phyloP scores from a whole-genome alignment of 2,113 vertebrate genomes.

The Apteryx owenii region DNA sequence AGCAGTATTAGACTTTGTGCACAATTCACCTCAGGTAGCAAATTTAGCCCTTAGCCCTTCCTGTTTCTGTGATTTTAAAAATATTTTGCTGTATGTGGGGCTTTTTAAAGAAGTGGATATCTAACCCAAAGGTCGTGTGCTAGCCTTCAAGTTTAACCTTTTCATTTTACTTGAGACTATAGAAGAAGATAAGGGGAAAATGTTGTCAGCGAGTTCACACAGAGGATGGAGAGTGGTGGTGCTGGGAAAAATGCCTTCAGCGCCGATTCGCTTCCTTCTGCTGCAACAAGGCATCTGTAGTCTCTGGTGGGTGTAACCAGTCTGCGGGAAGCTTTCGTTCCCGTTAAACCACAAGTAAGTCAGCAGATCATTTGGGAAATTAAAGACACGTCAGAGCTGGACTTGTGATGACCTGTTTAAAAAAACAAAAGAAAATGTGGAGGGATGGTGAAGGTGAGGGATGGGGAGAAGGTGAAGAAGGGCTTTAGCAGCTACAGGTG shows the following conservation, averaged over 20 bases:
- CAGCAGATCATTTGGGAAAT: slow-evolving; percentile 14
- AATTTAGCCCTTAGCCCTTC: neutral
- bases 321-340: neutral
- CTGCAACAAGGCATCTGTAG: neutral
- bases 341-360: neutral
- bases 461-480: accelerated
- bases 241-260: neutral
- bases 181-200: neutral
- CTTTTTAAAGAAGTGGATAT: neutral
- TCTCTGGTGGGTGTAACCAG: slow-evolving; percentile 12
- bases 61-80: neutral
- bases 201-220: slow-evolving; percentile 1
- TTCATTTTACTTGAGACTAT: neutral
- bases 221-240: neutral
- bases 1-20: neutral
- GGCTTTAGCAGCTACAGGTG: neutral
- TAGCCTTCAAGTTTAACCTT: slow-evolving; percentile 47
- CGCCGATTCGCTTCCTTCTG: neutral
- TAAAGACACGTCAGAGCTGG: neutral
- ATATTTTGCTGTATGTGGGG: neutral
- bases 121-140: neutral
- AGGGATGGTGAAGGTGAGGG: neutral
- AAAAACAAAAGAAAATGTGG: neutral
- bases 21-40: neutral
- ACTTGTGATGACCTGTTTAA: neutral